Evolutionary conservation across 2,888 invertebrate species (phyloP).

Genomic region (Lycaena phlaeas): DNA sequence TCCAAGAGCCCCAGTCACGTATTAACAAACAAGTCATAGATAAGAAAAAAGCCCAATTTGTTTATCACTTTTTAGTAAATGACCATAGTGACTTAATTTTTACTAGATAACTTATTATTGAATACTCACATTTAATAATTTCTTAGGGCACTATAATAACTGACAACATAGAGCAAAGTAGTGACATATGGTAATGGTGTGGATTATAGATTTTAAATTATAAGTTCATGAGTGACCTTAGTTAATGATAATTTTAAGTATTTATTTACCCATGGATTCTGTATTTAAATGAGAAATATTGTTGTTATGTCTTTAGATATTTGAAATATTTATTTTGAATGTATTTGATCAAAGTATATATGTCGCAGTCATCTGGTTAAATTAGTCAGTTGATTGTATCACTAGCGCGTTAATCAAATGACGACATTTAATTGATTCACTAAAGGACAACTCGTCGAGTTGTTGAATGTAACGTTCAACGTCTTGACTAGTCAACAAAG

Average conservation of each 20-base stretch:
- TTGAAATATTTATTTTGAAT: too few relatives aligned
- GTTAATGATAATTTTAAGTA: slow-evolving; percentile 1
- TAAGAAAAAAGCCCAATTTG: slow-evolving; percentile 80
- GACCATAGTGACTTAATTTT: slow-evolving; percentile 80
- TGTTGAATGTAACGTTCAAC: too few relatives aligned
- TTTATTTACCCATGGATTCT: neutral
- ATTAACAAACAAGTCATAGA: slow-evolving; percentile 76
- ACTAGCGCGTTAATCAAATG: too few relatives aligned
- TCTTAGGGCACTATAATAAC: neutral
- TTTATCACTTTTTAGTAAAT: slow-evolving; percentile 87
- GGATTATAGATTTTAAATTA: neutral
- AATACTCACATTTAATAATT: slow-evolving; percentile 30
- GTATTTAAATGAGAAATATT: neutral
- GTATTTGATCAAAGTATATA: too few relatives aligned
- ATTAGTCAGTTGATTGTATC: too few relatives aligned
- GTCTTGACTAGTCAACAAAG: too few relatives aligned
- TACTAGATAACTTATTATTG: slow-evolving; percentile 49
- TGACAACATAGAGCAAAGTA: neutral
- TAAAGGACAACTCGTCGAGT: too few relatives aligned
- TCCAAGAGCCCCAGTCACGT: slow-evolving; percentile 67
- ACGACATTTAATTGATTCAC: too few relatives aligned
- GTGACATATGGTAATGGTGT: neutral
- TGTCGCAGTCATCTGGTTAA: too few relatives aligned
- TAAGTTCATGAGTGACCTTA: neutral
- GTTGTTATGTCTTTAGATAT: too few relatives aligned